A percentile compares a stretch with the other conserved stretches of the same genome.
phyloP scores from a whole-genome alignment of 2,888 invertebrate genomes.

The Pachydiplax longipennis region DNA sequence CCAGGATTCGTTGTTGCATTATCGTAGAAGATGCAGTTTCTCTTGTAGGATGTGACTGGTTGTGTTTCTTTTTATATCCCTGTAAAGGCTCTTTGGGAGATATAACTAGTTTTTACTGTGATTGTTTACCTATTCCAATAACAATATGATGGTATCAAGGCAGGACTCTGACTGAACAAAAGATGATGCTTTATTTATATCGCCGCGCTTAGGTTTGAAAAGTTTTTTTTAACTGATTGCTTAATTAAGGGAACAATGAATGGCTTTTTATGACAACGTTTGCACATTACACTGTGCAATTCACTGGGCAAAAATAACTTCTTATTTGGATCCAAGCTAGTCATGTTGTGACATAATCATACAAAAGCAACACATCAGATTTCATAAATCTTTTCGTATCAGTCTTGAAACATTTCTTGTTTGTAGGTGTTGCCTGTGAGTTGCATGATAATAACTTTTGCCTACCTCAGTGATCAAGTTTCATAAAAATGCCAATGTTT shows the following conservation, averaged over 20 bases:
- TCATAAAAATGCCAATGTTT: slow-evolving; percentile 2
- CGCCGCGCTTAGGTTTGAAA: not conserved
- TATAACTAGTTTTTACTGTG: not conserved
- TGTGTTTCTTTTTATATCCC: not conserved
- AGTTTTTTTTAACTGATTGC: not conserved
- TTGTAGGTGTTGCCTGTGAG: not conserved
- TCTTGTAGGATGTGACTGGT: not conserved
- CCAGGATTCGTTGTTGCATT: not conserved
- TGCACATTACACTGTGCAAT: not conserved
- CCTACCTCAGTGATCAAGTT: slow-evolving; percentile 26
- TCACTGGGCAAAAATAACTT: not conserved
- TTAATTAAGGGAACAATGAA: slow-evolving; percentile 17
- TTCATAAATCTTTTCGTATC: not conserved
- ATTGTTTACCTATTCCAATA: not conserved
- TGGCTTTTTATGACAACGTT: slow-evolving; percentile 26
- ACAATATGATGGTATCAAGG: not conserved
- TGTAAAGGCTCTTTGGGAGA: not conserved
- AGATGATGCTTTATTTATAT: slow-evolving; percentile 30
- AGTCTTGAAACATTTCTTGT: not conserved
- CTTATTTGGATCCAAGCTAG: slow-evolving; percentile 13
- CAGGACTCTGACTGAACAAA: not conserved
- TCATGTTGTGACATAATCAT: slow-evolving; percentile 16
- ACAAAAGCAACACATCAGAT: not conserved
- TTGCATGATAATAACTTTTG: slow-evolving; percentile 21
- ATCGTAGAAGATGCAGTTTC: not conserved